Conservation (phyloP, 2,888 invertebrate species). For the Syrista parreyssii region DNA sequence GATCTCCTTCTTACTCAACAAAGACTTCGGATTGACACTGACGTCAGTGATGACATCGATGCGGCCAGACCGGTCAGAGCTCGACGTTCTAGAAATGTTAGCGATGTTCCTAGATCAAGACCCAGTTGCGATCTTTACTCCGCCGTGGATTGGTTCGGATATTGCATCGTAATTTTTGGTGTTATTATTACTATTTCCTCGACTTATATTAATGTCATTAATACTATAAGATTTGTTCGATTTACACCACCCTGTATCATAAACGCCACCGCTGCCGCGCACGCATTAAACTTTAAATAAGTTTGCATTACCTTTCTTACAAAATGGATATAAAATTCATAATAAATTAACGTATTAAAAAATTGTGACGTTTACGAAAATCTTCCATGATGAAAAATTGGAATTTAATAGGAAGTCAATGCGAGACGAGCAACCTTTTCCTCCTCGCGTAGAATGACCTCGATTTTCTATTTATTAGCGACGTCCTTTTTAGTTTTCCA, state of each 20-base stretch:
- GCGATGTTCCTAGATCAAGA: background rate
- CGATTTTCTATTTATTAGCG: no score
- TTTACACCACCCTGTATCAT: slow-evolving; percentile 81
- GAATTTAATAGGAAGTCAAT: no score
- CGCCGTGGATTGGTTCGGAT: slow-evolving; percentile 69
- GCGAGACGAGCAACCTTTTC: no score
- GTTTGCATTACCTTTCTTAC: background rate
- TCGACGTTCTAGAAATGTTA: background rate
- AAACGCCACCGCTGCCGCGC: slow-evolving; percentile 68
- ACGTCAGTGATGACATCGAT: background rate
- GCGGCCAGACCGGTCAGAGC: background rate
- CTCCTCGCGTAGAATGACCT: no score
- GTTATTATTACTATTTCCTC: slow-evolving; percentile 74
- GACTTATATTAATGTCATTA: slow-evolving; percentile 78
- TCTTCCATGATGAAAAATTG: background rate
- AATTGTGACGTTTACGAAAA: background rate
- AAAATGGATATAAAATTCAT: background rate
- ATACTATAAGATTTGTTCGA: slow-evolving; percentile 73
- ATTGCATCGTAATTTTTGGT: slow-evolving; percentile 73
- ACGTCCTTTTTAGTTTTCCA: no score
- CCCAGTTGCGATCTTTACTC: background rate
- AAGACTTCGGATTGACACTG: background rate
- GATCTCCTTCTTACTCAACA: background rate
- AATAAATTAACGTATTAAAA: background rate
- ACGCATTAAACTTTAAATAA: background rate